A percentile compares a stretch with the other conserved stretches of the same genome.
Conservation (phyloP, 2,113 vertebrate genomes). For the Hemicordylus capensis region DNA sequence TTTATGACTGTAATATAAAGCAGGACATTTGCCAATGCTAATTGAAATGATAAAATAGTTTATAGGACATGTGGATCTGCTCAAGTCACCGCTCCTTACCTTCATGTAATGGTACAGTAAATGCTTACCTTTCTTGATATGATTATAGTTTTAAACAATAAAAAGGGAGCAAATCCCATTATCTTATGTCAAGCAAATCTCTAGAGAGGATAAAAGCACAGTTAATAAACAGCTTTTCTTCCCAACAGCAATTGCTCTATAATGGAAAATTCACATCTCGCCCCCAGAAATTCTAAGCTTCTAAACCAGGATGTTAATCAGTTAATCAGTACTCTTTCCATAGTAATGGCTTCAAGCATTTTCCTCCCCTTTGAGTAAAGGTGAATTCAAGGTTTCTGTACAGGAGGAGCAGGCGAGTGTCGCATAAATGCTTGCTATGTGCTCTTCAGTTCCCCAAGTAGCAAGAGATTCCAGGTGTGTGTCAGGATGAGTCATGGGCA, state of each 20-base stretch:
- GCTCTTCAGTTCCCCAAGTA: background rate
- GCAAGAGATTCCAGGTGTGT: background rate
- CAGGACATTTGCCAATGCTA: conserved; percentile 54
- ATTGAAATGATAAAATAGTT: conserved; percentile 50
- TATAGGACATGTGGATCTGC: conserved; percentile 25
- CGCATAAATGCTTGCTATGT: background rate
- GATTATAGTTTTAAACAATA: conserved; percentile 55
- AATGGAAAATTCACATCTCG: conserved; percentile 52
- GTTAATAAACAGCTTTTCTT: conserved; percentile 58
- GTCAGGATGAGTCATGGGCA: too few relatives aligned
- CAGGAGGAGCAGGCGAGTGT: background rate
- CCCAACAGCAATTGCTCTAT: conserved; percentile 49
- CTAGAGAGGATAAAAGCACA: conserved; percentile 50
- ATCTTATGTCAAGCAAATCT: conserved; percentile 49
- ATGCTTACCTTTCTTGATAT: conserved; percentile 46
- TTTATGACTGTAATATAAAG: conserved; percentile 41
- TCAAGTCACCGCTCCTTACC: conserved; percentile 10
- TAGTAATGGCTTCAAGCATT: conserved; percentile 29
- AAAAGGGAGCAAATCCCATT: conserved; percentile 48
- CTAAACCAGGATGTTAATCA: conserved; percentile 50
- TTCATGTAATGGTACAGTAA: conserved; percentile 49
- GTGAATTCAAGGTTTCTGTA: conserved; percentile 36
- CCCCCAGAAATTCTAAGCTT: conserved; percentile 59
- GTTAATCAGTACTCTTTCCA: conserved; percentile 44
- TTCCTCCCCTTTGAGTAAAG: conserved; percentile 40